Percentiles rank a stretch among this genome's conserved stretches.
These are phyloP conservation scores for Bagarius yarrelli DNA, from an alignment of 2,113 vertebrate species.

Conservation along the genomic window DNA sequence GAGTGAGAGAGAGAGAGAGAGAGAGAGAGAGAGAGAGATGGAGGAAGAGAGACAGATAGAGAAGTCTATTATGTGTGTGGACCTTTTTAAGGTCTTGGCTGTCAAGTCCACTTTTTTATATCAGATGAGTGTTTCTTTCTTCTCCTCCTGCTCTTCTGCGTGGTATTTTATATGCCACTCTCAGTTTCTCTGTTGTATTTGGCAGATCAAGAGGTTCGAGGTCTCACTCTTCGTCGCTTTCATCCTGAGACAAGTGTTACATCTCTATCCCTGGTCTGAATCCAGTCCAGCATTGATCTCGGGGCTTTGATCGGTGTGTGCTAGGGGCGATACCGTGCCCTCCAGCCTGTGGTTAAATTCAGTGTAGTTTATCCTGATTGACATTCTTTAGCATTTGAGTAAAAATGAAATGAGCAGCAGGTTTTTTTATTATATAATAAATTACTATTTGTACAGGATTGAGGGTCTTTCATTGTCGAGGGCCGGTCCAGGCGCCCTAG, in stretches of 20 bases:
- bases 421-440: too few species aligned
- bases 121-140: not conserved
- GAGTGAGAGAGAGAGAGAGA: not conserved
- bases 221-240: slow-evolving; percentile 31
- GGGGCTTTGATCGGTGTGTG: slow-evolving; percentile 31
- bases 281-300: slow-evolving; percentile 24
- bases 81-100: slow-evolving; percentile 17
- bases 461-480: too few species aligned
- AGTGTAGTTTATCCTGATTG: too few species aligned
- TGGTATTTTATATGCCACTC: slow-evolving; percentile 18
- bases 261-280: slow-evolving; percentile 28
- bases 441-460: too few species aligned
- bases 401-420: too few species aligned
- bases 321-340: slow-evolving; percentile 15
- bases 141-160: not conserved
- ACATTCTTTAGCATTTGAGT: too few species aligned
- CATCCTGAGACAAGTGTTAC: slow-evolving; percentile 38
- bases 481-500: too few species aligned
- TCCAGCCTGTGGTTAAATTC: not conserved
- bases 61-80: slow-evolving; percentile 7
- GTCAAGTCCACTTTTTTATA: slow-evolving; percentile 20
- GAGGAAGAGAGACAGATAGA: not conserved
- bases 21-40: not conserved
- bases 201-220: slow-evolving; percentile 36
- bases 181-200: slow-evolving; percentile 27